Evolutionary conservation across 2,888 invertebrate species (phyloP), one percentile per base, ranked within the genome.

Genomic region (Oxycera nigricornis): DNA sequence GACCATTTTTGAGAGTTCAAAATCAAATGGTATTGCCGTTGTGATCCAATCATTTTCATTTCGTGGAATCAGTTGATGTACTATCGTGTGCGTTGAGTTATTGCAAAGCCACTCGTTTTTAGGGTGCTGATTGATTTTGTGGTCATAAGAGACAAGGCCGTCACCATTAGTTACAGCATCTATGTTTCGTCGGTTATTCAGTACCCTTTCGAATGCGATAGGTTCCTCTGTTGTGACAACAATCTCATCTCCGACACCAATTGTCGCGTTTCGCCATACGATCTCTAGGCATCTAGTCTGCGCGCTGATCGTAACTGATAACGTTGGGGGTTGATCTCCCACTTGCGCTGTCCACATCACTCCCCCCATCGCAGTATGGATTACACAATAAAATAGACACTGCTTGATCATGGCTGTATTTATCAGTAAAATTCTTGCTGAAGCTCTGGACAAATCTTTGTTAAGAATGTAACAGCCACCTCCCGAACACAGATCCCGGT

Each of bases 251-350:
- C 80, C 82, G 1, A 76, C 74, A 4, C 76, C 76, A 0, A 80
- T 79, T 1, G 81, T 80, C 0, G 84, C 84, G 80, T 85, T 81
- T 41, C 77, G 79, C 85, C 86, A 85, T 17, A 83, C 84, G n/a
- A 86, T 79, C 74, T 85, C 84, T 11, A 85, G 59, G 30, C 80
- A 81, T 46, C 84, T 81, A 31, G 81, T 79, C 24, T 81, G 81
- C 1, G 86, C 84, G 73, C 84, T 84, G 14, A 85, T 81, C 17
- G 85, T 83, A 2, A 85, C 52, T 82, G 83, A 84, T 2, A 85
- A 72, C 46, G 31, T 24, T 11, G 52, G 31, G 35, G 73, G 68
- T 26, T 52, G 68, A 30, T 30, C 28, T n/a, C 14, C 28, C 9
- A 24, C 17, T 30, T 46, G 30, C 17, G 30, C 20, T 2, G 61